phyloP scores from a whole-genome alignment of 2,888 invertebrate species.

The Urechis unicinctus region DNA sequence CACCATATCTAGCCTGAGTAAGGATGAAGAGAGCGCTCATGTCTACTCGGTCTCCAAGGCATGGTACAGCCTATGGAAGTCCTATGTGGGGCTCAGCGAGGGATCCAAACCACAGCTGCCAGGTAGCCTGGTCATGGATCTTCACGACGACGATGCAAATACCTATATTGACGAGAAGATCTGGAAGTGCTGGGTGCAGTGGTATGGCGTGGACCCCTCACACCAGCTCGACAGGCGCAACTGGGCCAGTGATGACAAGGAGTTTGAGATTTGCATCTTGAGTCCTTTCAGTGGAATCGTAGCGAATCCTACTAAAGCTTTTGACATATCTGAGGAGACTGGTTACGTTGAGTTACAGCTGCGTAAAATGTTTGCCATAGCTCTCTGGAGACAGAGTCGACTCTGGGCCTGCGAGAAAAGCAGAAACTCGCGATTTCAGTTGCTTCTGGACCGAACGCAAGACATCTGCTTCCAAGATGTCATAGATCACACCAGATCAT shows the following conservation, averaged over 20 bases:
- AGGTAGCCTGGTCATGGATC: slow-evolving; percentile 14
- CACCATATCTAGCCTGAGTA: slow-evolving; percentile 14
- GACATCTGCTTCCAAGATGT: slow-evolving; percentile 15
- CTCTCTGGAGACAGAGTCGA: slow-evolving; percentile 10
- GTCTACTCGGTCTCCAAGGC: slow-evolving; percentile 17
- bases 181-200: slow-evolving; percentile 26
- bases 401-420: slow-evolving; percentile 21
- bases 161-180: slow-evolving; percentile 26
- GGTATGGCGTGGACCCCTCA: slow-evolving; percentile 24
- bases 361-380: slow-evolving; percentile 17
- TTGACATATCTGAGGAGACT: slow-evolving; percentile 18
- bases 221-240: slow-evolving; percentile 23
- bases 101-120: neutral
- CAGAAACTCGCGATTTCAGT: slow-evolving; percentile 13
- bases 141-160: slow-evolving; percentile 21
- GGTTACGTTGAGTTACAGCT: slow-evolving; percentile 22
- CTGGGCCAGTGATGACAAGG: slow-evolving; percentile 23
- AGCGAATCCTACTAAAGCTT: slow-evolving; percentile 18
- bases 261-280: slow-evolving; percentile 21
- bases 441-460: slow-evolving; percentile 13
- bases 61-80: slow-evolving; percentile 19
- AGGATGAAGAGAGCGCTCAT: slow-evolving; percentile 17
- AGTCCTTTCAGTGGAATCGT: slow-evolving; percentile 19
- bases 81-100: slow-evolving; percentile 15
- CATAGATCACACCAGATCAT: slow-evolving; percentile 12